Base-by-base conservation (phyloP, 2,797 vertebrate species). In the Triplophysa bombifrons region DNA sequence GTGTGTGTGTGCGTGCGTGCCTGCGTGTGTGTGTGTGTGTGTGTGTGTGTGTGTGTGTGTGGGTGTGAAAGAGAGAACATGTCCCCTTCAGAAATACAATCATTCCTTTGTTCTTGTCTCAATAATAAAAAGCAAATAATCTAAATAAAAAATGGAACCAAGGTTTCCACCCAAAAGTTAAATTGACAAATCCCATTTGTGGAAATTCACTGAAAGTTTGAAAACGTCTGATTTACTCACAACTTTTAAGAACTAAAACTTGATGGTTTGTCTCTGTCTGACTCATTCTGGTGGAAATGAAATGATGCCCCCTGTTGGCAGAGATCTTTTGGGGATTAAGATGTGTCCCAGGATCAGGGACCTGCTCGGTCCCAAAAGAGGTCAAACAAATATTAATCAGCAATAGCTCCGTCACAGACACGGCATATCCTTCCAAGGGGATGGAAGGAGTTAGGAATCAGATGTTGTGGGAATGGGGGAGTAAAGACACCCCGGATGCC, bases 341-440 rank as follows among this genome's bases (percentile, higher is more conserved):
- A 85, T 88, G 86, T 92, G 91, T 90, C 83, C 56, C 85, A 80
- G 87, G 90, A 91, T 93, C 92, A 93, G 87, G 88, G 87, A 88
- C 90, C 91, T 92, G 91, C 91, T 94, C 91, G 90, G 86, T 89
- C 89, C 87, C 89, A 84, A 87, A 91, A 89, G 81, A 92, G 88
- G 77, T 78, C 92, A 92, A 93, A 90, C 93, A 94, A 93, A 94
- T 91, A 93, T 93, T 93, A 93, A 94, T 94, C 93, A 94, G 88
- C 88, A 88, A 89, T 67, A 90, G 83, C 86, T 90, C 88, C 91
- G 88, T 88, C 86, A 80, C n/a, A 56, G 86, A 85, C 86, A 71
- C 22, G 89, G 90, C 85, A 85, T 86, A 91, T 87, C 88, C 90
- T 89, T 78, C 86, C 69, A 85, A 56, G 48, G 71, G 56, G 67